These are phyloP conservation scores for Callorhinus ursinus DNA, from an alignment of 2,113 vertebrate genomes.

Conservation along the genomic window DNA sequence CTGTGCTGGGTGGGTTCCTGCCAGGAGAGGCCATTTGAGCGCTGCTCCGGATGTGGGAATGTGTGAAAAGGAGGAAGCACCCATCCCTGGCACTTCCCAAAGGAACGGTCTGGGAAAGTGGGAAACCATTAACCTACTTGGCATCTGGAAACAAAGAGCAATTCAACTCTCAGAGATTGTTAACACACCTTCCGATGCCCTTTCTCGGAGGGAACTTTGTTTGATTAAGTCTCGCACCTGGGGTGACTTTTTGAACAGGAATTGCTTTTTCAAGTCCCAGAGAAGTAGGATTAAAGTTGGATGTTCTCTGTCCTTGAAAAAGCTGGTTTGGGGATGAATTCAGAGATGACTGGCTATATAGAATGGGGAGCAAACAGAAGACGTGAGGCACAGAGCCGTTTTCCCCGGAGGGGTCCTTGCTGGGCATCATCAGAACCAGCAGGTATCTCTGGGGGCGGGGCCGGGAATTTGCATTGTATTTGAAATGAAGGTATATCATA, in stretches of 20 bases:
- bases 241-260: background rate
- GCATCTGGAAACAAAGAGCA: background rate
- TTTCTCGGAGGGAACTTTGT: background rate
- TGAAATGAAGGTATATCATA: background rate
- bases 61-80: background rate
- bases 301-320: background rate
- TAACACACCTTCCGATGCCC: rapidly evolving
- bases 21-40: background rate
- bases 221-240: background rate
- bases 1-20: background rate
- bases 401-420: background rate
- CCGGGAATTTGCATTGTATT: background rate
- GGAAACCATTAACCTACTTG: background rate
- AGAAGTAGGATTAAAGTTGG: background rate
- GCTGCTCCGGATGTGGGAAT: background rate
- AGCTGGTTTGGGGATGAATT: background rate
- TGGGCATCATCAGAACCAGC: rapidly evolving
- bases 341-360: background rate
- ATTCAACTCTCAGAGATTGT: background rate
- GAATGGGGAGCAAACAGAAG: background rate
- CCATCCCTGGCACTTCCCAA: background rate
- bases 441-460: background rate
- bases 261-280: background rate
- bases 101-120: background rate
- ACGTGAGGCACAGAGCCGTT: background rate